phyloP scores from a whole-genome alignment of 2,113 vertebrate genomes.

The Numenius arquata region DNA sequence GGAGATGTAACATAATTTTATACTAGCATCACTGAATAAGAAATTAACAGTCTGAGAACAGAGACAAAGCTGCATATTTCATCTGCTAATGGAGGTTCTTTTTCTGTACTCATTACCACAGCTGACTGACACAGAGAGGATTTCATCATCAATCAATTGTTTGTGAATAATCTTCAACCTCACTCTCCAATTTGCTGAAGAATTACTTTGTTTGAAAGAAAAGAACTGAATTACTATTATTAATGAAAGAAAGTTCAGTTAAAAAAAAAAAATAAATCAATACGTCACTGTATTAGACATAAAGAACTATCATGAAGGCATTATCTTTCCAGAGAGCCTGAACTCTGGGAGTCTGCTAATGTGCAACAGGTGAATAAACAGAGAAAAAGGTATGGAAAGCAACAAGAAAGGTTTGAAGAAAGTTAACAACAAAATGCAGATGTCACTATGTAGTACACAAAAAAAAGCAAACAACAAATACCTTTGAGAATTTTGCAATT shows the following conservation, averaged over 20 bases:
- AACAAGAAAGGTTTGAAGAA: not conserved
- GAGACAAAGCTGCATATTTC: conserved; percentile 39
- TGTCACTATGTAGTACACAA: not conserved
- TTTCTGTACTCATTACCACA: conserved; percentile 38
- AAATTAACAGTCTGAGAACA: conserved; percentile 41
- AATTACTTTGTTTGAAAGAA: conserved; percentile 51
- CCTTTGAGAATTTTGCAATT: not conserved
- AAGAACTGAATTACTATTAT: conserved; percentile 43
- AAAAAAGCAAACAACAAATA: not conserved
- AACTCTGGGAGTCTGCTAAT: not conserved
- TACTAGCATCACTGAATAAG: not conserved
- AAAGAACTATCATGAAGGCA: not conserved
- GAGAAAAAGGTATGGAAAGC: not conserved
- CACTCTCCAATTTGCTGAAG: conserved; percentile 41
- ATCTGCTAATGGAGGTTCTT: conserved; percentile 32
- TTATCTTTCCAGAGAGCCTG: not conserved
- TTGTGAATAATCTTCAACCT: conserved; percentile 52
- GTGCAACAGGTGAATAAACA: conserved; percentile 33
- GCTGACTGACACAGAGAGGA: conserved; percentile 32
- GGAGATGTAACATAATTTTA: not conserved
- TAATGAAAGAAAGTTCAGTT: conserved; percentile 36
- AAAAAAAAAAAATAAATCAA: not conserved
- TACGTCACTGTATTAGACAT: not conserved
- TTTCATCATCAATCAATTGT: conserved; percentile 48
- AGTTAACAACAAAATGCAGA: not conserved